Evolutionary conservation across 2,888 invertebrate genomes (phyloP).

Genomic region (Zele albiditarsus): DNA sequence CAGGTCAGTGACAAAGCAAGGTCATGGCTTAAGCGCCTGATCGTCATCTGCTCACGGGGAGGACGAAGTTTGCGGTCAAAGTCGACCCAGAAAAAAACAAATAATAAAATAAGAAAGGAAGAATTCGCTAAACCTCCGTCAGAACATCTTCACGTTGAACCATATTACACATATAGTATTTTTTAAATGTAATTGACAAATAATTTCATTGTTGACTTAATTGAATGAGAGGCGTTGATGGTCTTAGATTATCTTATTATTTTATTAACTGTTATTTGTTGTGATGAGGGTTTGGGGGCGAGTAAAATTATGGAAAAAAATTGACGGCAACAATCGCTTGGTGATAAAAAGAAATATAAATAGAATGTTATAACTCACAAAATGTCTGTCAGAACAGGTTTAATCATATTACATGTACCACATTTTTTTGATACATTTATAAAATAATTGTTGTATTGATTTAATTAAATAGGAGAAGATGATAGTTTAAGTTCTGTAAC

Average conservation of each 20-base stretch:
- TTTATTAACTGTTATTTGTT: neutral
- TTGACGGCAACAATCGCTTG: too few relatives aligned
- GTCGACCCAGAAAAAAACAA: slow-evolving; percentile 14
- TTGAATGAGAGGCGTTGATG: neutral
- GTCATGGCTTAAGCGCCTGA: slow-evolving; percentile 61
- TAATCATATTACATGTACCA: too few relatives aligned
- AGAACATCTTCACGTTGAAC: neutral
- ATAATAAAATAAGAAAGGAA: neutral
- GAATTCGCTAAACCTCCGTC: neutral
- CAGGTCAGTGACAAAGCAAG: slow-evolving; percentile 73
- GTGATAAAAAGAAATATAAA: too few relatives aligned
- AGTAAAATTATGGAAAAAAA: too few relatives aligned
- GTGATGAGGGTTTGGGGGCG: too few relatives aligned
- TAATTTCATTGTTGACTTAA: neutral
- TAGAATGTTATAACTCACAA: too few relatives aligned
- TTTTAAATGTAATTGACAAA: slow-evolving; percentile 11
- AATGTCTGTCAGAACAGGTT: too few relatives aligned
- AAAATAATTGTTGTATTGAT: too few relatives aligned
- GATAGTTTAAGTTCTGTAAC: too few relatives aligned
- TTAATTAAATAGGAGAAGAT: too few relatives aligned
- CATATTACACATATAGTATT: neutral
- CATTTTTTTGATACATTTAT: too few relatives aligned
- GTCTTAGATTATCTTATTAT: neutral
- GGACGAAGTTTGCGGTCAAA: slow-evolving; percentile 11
- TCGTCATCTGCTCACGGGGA: slow-evolving; percentile 21